Evolutionary conservation across 2,113 vertebrate species (phyloP).

Genomic region (Axis porcinus): DNA sequence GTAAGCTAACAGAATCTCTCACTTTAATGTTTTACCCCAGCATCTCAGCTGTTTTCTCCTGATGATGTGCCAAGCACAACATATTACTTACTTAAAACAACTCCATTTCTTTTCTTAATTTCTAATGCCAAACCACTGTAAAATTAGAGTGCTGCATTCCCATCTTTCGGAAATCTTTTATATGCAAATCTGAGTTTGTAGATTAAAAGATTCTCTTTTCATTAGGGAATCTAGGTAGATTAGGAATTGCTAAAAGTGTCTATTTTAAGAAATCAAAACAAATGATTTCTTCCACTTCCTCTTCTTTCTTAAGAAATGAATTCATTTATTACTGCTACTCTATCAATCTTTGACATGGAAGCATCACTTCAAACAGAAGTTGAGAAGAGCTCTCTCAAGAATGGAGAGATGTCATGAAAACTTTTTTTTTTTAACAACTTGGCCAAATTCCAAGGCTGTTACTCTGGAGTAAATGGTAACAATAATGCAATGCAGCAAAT

Average conservation of each 20-base stretch:
- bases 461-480: slow-evolving; percentile 16
- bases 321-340: neutral
- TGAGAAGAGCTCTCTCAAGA: neutral
- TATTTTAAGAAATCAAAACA: slow-evolving; percentile 12
- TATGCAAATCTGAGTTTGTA: neutral
- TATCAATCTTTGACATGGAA: neutral
- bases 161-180: slow-evolving; percentile 2
- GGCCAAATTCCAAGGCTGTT: slow-evolving; percentile 4
- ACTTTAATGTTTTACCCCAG: neutral
- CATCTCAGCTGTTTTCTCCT: neutral
- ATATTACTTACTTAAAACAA: neutral
- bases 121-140: slow-evolving; percentile 11
- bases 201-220: neutral
- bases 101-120: neutral
- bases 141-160: neutral
- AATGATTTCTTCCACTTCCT: neutral
- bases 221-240: neutral
- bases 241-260: neutral
- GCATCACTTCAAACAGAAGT: neutral
- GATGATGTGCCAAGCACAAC: slow-evolving; percentile 2
- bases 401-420: neutral
- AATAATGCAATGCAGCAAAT: neutral
- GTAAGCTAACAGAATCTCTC: neutral
- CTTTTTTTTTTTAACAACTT: neutral
- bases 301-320: neutral